Evolutionary conservation across 2,797 vertebrate species (phyloP).

Genomic region (Sebastolobus altivelis): DNA sequence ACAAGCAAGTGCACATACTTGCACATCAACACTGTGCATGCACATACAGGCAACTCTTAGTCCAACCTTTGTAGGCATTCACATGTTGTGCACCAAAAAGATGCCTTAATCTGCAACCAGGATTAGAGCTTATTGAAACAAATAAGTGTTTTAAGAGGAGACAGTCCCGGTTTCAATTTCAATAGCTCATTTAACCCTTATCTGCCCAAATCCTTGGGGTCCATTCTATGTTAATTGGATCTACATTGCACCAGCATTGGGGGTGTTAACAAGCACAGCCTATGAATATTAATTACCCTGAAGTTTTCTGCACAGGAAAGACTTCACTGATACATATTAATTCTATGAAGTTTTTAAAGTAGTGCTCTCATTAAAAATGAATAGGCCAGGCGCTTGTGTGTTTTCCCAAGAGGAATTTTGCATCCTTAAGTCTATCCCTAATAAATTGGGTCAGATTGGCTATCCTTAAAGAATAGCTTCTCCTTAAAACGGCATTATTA

Average conservation of each 20-base stretch:
- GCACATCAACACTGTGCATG: conserved; percentile 5
- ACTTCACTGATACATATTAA: conserved; percentile 93
- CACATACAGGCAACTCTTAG: conserved; percentile 53
- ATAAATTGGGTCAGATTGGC: conserved; percentile 86
- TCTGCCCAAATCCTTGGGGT: conserved; percentile 90
- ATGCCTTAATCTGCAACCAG: conserved; percentile 73
- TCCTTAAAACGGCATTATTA: conserved; percentile 76
- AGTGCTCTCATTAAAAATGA: conserved; percentile 90
- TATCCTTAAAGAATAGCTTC: conserved; percentile 68
- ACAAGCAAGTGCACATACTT: conserved; percentile 34
- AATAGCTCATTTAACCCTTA: conserved; percentile 90
- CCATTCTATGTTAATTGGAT: conserved; percentile 87
- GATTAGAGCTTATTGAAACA: conserved; percentile 83
- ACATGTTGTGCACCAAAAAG: conserved; percentile 61
- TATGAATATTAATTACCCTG: conserved; percentile 95
- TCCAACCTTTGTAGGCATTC: conserved; percentile 68
- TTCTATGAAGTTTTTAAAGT: conserved; percentile 92
- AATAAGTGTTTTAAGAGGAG: conserved; percentile 87
- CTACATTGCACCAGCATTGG: conserved; percentile 89
- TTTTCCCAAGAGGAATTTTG: conserved; percentile 83
- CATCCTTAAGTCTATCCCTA: conserved; percentile 84
- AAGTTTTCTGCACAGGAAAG: conserved; percentile 91
- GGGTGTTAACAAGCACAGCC: conserved; percentile 92
- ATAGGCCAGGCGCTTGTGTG: conserved; percentile 83
- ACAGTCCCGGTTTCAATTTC: conserved; percentile 86